Percentiles rank a stretch among this genome's conserved stretches.
Evolutionary conservation across 2,797 vertebrate species (phyloP).

Genomic region (Gallinago stenura): DNA sequence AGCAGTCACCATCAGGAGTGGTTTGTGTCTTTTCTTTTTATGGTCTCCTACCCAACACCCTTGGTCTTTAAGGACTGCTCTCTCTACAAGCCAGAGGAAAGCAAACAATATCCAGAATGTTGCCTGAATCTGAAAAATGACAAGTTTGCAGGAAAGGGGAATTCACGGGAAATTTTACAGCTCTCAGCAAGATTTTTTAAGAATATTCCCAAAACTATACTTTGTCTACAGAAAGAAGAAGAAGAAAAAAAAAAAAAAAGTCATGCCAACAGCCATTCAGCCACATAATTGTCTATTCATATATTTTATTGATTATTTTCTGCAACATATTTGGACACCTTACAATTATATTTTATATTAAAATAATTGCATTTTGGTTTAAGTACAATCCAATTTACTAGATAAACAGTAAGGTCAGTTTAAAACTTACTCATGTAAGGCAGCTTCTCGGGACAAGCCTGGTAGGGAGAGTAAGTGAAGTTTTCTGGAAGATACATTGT

Average conservation of each 20-base stretch:
- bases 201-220: neutral
- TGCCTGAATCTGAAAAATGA: neutral
- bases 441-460: constrained; percentile 94
- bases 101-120: neutral
- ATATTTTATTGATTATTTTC: neutral
- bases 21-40: neutral
- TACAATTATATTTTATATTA: neutral
- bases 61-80: neutral
- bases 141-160: neutral
- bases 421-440: constrained; percentile 96
- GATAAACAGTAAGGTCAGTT: neutral
- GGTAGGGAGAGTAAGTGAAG: constrained; percentile 91
- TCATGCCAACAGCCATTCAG: neutral
- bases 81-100: neutral
- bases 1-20: neutral
- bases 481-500: constrained; percentile 95
- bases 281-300: neutral
- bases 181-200: neutral
- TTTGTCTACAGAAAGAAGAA: neutral
- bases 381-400: neutral
- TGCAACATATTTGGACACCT: neutral
- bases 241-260: too few relatives aligned
- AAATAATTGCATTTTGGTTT: neutral
- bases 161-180: neutral
- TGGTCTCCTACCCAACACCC: neutral